Base-by-base conservation (phyloP, 1,140 invertebrate genomes). In the Achatina immaculata region DNA sequence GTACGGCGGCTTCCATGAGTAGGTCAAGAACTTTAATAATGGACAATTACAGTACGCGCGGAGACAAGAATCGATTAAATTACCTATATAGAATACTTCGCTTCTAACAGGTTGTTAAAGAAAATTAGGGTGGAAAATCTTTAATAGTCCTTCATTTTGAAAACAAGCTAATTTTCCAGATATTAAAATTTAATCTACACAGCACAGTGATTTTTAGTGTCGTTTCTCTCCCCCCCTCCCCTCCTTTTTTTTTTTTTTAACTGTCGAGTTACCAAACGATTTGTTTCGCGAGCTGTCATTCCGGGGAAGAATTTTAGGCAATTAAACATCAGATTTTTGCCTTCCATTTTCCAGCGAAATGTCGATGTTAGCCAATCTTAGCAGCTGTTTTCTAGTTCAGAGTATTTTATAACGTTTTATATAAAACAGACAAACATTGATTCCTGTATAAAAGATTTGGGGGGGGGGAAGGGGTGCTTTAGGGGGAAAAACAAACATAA, bases 61-160 rank as follows among this genome's bases (percentile, higher is more conserved):
- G 36, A 40, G 36, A 71, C 36, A 71, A 31, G 36, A 71, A 6
- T 31, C 6, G 36, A 40, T 42, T 6, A 40, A 71, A 71, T 71
- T 71, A 71, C 68, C 40, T 71, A 40, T 40, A 24, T 45, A 40
- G 1, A 24, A 71, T 42, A n/a, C 24, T 71, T 71, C 38, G 24
- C n/a, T 71, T 28, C 42, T 28, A 40, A 42, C 68, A 24, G 38
- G 68, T 71, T 45, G 40, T 71, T 42, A 71, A 40, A 71, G 68
- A 71, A 45, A 71, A 45, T 40, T 40, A 71, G 7, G 3, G 38
- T 4, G 38, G 68, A 31, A 71, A 71, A 71, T 42, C 68, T 71
- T 71, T 71, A 71, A 42, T 42, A 40, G n/a, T 14, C 38, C n/a
- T 42, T 71, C 68, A 71, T 71, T 40, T 45, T 1, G 19, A 40